These are phyloP conservation scores for Gryllus bimaculatus DNA, from an alignment of 1,140 invertebrate genomes.

Conservation along the genomic window DNA sequence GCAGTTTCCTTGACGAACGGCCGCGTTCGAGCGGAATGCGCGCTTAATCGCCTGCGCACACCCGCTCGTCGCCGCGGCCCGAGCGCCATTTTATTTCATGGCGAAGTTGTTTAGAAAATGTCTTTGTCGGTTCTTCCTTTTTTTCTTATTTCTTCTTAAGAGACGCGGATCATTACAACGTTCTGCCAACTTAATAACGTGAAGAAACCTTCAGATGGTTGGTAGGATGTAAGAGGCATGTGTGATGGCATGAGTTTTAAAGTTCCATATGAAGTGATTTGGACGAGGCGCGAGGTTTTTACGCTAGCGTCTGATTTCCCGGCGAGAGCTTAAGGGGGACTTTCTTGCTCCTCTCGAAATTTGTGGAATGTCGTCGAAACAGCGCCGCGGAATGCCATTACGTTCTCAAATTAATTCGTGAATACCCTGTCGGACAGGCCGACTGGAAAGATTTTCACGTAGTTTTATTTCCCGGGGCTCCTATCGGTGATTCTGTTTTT, in stretches of 20 bases:
- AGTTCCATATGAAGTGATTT: neutral
- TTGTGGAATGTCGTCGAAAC: slow-evolving; percentile 12
- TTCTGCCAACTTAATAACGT: neutral
- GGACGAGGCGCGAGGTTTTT: neutral
- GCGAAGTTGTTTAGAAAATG: neutral
- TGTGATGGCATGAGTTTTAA: neutral
- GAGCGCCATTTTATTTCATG: neutral
- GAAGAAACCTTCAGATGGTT: neutral
- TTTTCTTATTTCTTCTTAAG: neutral
- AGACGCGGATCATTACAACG: neutral
- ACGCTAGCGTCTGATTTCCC: neutral
- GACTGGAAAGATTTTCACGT: neutral
- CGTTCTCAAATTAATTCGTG: slow-evolving; percentile 20
- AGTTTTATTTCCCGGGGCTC: neutral
- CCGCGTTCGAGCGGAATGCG: neutral
- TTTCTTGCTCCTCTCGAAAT: neutral
- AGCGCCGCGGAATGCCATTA: slow-evolving; percentile 16
- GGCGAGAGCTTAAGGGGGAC: neutral
- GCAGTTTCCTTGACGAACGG: neutral
- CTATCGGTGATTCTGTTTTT: neutral
- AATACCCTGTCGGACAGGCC: slow-evolving; percentile 13
- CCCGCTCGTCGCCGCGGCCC: no score
- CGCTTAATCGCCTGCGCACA: neutral
- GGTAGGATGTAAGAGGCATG: neutral
- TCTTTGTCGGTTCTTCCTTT: neutral